phyloP scores from a whole-genome alignment of 1,140 invertebrate species.

The Laupala kohalensis region DNA sequence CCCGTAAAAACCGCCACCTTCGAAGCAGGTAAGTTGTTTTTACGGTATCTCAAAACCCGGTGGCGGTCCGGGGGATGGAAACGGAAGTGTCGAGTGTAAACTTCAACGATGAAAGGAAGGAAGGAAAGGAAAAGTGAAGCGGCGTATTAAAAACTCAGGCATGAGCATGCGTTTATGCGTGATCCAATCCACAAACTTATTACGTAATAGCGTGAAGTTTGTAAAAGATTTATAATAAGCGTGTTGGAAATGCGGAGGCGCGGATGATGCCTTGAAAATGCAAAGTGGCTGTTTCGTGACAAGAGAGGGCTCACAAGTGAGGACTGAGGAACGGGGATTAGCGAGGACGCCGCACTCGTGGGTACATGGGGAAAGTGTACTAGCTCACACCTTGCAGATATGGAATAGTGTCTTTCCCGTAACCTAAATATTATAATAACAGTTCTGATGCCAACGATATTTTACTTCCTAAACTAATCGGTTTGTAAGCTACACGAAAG shows the following conservation, averaged over 20 bases:
- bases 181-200: neutral
- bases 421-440: too few relatives aligned
- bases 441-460: too few relatives aligned
- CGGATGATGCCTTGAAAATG: constrained; percentile 5
- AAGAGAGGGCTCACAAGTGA: neutral
- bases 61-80: too few relatives aligned
- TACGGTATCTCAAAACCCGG: neutral
- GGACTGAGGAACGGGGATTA: too few relatives aligned
- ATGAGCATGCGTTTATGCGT: neutral
- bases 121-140: neutral
- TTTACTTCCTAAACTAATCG: too few relatives aligned
- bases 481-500: too few relatives aligned
- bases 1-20: neutral
- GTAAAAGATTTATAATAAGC: constrained; percentile 6
- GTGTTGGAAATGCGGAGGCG: neutral
- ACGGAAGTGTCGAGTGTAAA: too few relatives aligned
- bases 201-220: neutral
- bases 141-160: neutral
- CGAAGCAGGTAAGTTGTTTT: neutral
- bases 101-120: neutral
- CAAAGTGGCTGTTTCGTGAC: neutral
- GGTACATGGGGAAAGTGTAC: too few relatives aligned
- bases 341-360: too few relatives aligned
- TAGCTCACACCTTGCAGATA: too few relatives aligned
- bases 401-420: too few relatives aligned